Evolutionary conservation across 1,140 invertebrate species (phyloP).

Genomic region (Caenorhabditis latens): DNA sequence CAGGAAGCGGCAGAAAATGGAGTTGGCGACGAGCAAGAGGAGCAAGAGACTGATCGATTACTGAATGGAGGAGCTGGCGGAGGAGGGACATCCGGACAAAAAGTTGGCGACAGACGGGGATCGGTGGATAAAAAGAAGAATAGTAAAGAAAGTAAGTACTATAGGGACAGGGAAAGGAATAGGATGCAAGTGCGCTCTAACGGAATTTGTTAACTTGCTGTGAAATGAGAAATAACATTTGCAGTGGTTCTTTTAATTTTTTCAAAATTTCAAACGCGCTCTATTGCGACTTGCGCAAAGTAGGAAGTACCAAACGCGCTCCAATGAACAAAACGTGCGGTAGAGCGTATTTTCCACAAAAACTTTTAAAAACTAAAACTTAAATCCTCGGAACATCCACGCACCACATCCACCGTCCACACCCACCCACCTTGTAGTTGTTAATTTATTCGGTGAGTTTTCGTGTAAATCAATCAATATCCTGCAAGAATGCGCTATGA

Average conservation of each 20-base stretch:
- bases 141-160: conserved; percentile 74
- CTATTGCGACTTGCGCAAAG: too few species aligned
- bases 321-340: too few species aligned
- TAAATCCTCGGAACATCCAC: not conserved
- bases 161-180: not conserved
- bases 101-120: not conserved
- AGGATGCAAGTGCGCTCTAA: too few species aligned
- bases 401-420: not conserved
- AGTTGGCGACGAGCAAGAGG: conserved; percentile 65
- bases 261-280: too few species aligned
- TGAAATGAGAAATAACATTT: too few species aligned
- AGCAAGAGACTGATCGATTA: conserved; percentile 65
- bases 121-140: conserved; percentile 67
- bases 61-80: conserved; percentile 48
- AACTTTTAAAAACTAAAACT: too few species aligned
- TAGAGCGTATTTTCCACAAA: too few species aligned
- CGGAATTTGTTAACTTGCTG: too few species aligned
- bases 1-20: conserved; percentile 48
- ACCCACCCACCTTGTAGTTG: not conserved
- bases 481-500: too few species aligned
- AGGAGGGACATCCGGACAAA: not conserved
- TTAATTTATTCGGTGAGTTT: conserved; percentile 48
- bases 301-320: too few species aligned
- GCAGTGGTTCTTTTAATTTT: too few species aligned
- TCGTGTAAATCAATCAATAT: too few species aligned